Evolutionary conservation across 2,797 vertebrate genomes (phyloP).

Genomic region (Melanogrammus aeglefinus): DNA sequence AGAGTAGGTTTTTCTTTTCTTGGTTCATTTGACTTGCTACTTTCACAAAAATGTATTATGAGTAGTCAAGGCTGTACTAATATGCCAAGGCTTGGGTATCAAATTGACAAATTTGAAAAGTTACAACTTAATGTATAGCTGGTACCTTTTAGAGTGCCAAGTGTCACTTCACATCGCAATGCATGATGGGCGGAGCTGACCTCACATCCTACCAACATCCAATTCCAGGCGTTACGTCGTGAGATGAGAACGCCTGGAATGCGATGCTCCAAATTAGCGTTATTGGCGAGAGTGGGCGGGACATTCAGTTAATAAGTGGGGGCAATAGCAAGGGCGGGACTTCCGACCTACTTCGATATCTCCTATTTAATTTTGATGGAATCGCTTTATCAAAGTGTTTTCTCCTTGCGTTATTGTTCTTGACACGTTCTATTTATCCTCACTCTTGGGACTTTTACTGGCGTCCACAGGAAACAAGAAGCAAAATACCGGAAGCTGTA

Average conservation of each 20-base stretch:
- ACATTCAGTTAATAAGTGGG: too few species aligned
- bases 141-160: conserved; percentile 21
- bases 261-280: too few species aligned
- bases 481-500: neutral
- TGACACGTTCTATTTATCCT: neutral
- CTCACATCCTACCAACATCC: neutral
- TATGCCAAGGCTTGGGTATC: neutral
- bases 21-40: neutral
- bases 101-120: neutral
- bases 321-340: neutral
- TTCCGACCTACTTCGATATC: neutral
- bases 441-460: neutral
- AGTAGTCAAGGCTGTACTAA: neutral
- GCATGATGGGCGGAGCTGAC: conserved; percentile 61
- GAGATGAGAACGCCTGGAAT: too few species aligned
- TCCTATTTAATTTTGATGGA: neutral
- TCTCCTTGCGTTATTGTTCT: neutral
- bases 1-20: neutral
- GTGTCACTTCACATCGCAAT: conserved; percentile 32
- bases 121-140: too few species aligned
- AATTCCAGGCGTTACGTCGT: too few species aligned
- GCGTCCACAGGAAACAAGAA: neutral
- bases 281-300: too few species aligned
- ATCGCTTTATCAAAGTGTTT: neutral
- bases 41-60: neutral